Evolutionary conservation across 2,888 invertebrate species (phyloP), one percentile per base, ranked within the genome.

Genomic region (Hemicrepidius hirtus): DNA sequence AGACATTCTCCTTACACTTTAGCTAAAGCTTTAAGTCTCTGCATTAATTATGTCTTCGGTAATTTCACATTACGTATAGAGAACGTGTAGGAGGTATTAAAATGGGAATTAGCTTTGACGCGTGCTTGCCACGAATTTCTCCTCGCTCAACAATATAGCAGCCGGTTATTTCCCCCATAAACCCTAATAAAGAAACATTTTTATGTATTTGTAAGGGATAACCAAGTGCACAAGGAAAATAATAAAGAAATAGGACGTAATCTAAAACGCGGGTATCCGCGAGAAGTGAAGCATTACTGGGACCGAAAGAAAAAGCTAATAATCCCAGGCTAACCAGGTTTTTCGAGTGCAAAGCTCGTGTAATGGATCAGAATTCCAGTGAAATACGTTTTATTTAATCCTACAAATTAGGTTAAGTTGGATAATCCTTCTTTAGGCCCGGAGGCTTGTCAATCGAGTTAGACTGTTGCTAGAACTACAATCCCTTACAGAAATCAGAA

Each of bases 381-480:
- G 53, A 68, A 68, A 68, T 68, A 53, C 68, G 49, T 68, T 68
- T 62, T 53, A 62, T 60, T 60, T 68, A 68, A 68, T 68, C 62
- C 53, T 50, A 53, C 68, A 68, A 68, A 68, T 68, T 68, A 50
- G 62, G 49, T 68, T 68, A 62, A 68, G 68, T 62, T 62, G 53
- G 68, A 62, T 68, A 68, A 68, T 68, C 68, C 62, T 46, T 68
- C 62, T 68, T 32, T 37, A 62, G 50, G 24, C 40, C 49, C 44
- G 6, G 21, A 67, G 40, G 44, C 32, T 57, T 55, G 46, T 67
- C 67, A 67, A 67, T 67, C 57, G 67, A 67, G 57, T 67, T 67
- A 67, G 40, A 40, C 13, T 40, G 53, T 65, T 65, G 46, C 46
- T 46, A 18, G 18, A 46, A 46, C 46, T 46, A 7, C 46, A 18